These are phyloP conservation scores for Aphidoletes aphidimyza DNA, from an alignment of 2,888 invertebrate genomes.

Conservation along the genomic window DNA sequence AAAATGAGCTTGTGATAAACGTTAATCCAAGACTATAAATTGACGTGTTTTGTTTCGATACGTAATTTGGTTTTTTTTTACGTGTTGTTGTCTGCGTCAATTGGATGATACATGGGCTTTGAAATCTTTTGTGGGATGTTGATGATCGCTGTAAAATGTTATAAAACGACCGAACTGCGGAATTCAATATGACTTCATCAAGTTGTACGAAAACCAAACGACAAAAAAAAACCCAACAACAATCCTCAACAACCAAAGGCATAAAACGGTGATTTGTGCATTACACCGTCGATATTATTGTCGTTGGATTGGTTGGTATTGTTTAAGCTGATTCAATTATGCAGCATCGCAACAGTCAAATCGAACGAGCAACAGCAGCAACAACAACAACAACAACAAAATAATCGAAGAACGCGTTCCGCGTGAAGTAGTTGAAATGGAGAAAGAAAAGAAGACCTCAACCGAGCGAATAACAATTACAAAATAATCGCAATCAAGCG, in stretches of 20 bases:
- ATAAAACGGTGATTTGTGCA: constrained; percentile 51
- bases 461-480: constrained; percentile 3
- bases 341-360: too few species aligned
- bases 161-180: background rate
- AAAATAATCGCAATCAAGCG: constrained; percentile 46
- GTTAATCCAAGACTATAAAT: too few species aligned
- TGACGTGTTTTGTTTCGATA: too few species aligned
- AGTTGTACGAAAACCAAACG: constrained; percentile 2
- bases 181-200: constrained; percentile 41
- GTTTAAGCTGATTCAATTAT: constrained; percentile 36
- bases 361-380: background rate
- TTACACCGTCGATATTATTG: constrained; percentile 40
- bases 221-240: too few species aligned
- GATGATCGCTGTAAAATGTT: background rate
- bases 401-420: background rate
- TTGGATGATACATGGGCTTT: background rate
- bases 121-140: background rate
- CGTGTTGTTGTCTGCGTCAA: background rate
- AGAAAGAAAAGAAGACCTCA: constrained; percentile 32
- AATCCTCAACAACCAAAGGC: constrained; percentile 12
- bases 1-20: background rate
- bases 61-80: background rate
- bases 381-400: background rate
- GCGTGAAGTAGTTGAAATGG: background rate
- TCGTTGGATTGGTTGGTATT: constrained; percentile 37